Base-by-base conservation (phyloP, 2,797 vertebrate genomes). In the Cynopterus sphinx region DNA sequence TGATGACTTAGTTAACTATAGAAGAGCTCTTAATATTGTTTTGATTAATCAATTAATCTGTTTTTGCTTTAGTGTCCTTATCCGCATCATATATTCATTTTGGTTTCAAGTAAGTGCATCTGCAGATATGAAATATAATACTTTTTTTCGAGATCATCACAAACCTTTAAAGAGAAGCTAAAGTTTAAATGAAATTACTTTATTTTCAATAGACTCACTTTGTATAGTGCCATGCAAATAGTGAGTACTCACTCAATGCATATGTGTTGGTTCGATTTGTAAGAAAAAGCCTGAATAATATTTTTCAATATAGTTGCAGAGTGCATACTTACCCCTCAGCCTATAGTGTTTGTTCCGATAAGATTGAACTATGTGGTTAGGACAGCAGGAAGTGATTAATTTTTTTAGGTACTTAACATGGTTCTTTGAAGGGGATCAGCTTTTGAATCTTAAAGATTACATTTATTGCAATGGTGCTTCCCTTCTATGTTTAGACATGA, bases 391-490 rank as follows among this genome's bases (percentile, higher is more conserved):
- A 98, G 97, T 92, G 96, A 95, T 93, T 97, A 88, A 82, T 98
- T 98, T 97, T 96, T 95, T 97, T 95, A 97, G 97, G 97, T 98
- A 98, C 98, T 98, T 98, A 97, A 97, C 97, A 95, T 94, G 96
- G 95, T 93, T 96, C 90, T 98, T 98, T 97, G 96, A 97, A 98
- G 77, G 87, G 91, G 96, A 73, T 97, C 74, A 79, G 97, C 97
- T 97, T 96, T 96, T 96, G 93, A 97, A 96, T 96, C 96, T 95
- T 97, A 97, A 97, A 97, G 61, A 94, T 93, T 91, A 61, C 90
- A 61, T 93, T 91, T 90, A 93, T 79, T 77, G 92, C 90, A 67
- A 11, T 33, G 74, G 36, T 36, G 86, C 95, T 95, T 94, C 79
- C 68, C 89, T 91, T 95, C 96, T 94, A 43, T 95, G 97, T 94